Conservation (phyloP, 2,888 invertebrate genomes). For the Tinea trinotella region DNA sequence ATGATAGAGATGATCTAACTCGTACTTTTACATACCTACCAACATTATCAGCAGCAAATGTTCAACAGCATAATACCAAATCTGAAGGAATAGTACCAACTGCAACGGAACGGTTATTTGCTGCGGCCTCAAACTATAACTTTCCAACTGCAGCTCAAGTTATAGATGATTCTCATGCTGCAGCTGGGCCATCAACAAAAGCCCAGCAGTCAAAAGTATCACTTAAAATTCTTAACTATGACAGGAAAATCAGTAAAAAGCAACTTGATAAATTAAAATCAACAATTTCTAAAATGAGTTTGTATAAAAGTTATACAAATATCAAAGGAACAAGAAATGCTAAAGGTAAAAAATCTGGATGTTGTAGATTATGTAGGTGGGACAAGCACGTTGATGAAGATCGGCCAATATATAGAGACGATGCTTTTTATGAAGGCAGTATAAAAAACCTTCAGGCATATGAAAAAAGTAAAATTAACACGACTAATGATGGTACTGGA, state of each 20-base stretch:
- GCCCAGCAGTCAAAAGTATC: conserved; percentile 38
- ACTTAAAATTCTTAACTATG: conserved; percentile 40
- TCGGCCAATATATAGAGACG: conserved; percentile 60
- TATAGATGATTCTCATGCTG: conserved; percentile 34
- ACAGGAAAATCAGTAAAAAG: conserved; percentile 41
- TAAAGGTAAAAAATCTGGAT: conserved; percentile 32
- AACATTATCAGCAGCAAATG: conserved; percentile 36
- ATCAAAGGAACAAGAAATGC: conserved; percentile 22
- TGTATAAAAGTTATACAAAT: conserved; percentile 22
- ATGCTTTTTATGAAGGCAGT: conserved; percentile 54
- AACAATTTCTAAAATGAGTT: conserved; percentile 40
- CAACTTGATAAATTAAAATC: conserved; percentile 53
- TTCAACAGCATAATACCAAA: conserved; percentile 32
- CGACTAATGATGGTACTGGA: conserved; percentile 37
- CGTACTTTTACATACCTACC: conserved; percentile 57
- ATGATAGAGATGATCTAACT: conserved; percentile 42
- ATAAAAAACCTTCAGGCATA: conserved; percentile 46
- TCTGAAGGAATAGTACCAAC: conserved; percentile 30
- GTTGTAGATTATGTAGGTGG: conserved; percentile 48
- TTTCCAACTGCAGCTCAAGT: conserved; percentile 51
- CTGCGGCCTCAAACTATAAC: conserved; percentile 38
- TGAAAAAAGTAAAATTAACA: conserved; percentile 48
- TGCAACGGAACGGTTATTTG: conserved; percentile 37
- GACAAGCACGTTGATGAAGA: conserved; percentile 46
- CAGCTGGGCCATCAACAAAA: conserved; percentile 40